Percentiles rank a stretch among this genome's conserved stretches.
These are phyloP conservation scores for Aegotheles bennettii DNA, from an alignment of 2,113 vertebrate species.

Conservation along the genomic window DNA sequence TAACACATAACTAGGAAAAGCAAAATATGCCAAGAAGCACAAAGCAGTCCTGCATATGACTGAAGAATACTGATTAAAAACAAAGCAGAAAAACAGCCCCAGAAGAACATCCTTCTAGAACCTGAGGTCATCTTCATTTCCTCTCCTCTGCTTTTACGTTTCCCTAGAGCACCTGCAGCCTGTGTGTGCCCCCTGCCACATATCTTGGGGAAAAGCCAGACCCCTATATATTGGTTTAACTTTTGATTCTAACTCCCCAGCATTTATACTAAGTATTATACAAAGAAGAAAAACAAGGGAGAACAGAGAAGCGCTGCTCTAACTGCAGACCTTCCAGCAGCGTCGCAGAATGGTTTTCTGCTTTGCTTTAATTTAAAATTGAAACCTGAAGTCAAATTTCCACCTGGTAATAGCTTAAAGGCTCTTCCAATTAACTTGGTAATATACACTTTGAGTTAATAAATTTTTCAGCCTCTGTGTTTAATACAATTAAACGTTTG, in stretches of 20 bases:
- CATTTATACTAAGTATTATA: background rate
- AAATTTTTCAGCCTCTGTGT: slow-evolving; percentile 56
- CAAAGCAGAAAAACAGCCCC: background rate
- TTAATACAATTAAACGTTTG: slow-evolving; percentile 60
- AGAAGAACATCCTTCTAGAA: background rate
- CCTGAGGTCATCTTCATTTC: background rate
- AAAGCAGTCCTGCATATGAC: background rate
- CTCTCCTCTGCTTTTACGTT: background rate
- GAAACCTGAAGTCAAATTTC: slow-evolving; percentile 63
- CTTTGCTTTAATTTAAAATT: slow-evolving; percentile 50
- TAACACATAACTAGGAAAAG: background rate
- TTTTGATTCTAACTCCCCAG: background rate
- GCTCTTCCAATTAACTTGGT: slow-evolving; percentile 57
- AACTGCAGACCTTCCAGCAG: background rate
- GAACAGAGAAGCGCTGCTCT: background rate
- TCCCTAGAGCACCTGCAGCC: background rate
- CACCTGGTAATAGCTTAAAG: slow-evolving; percentile 64
- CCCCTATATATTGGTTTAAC: background rate
- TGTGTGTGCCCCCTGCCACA: background rate
- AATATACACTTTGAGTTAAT: slow-evolving; percentile 60
- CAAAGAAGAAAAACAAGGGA: background rate
- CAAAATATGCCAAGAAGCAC: background rate
- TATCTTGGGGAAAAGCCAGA: background rate
- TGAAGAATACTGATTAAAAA: slow-evolving; percentile 12
- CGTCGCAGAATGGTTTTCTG: slow-evolving; percentile 3